These are phyloP conservation scores for Pelvicachromis taeniatus DNA, from an alignment of 2,113 vertebrate species.

Conservation along the genomic window DNA sequence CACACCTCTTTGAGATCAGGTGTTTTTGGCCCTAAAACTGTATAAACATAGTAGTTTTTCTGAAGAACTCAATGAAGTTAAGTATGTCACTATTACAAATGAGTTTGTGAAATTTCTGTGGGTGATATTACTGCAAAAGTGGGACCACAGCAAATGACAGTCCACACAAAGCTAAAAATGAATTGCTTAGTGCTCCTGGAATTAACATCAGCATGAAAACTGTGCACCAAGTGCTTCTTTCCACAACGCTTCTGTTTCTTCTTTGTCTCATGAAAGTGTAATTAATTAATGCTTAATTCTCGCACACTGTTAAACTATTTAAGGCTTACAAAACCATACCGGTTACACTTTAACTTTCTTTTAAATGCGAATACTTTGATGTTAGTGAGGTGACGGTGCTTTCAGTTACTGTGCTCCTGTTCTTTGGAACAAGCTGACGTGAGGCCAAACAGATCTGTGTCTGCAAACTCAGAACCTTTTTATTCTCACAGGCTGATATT, in stretches of 20 bases:
- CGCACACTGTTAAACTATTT: neutral
- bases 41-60: neutral
- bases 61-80: neutral
- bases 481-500: neutral
- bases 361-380: neutral
- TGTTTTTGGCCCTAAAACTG: neutral
- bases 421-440: rapidly evolving
- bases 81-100: rapidly evolving
- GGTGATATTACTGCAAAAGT: neutral
- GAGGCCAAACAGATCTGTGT: rapidly evolving
- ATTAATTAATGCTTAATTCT: no score
- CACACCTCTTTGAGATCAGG: neutral
- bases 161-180: neutral
- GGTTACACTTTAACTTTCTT: neutral
- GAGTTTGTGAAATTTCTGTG: rapidly evolving
- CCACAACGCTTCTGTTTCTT: neutral
- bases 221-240: neutral
- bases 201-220: neutral
- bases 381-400: neutral
- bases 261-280: neutral
- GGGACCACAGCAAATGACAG: neutral
- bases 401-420: neutral
- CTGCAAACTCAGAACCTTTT: neutral
- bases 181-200: neutral
- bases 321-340: neutral